Percentiles rank a stretch among this genome's conserved stretches.
phyloP scores from a whole-genome alignment of 2,888 invertebrate genomes.

The Eupithecia subumbrata region DNA sequence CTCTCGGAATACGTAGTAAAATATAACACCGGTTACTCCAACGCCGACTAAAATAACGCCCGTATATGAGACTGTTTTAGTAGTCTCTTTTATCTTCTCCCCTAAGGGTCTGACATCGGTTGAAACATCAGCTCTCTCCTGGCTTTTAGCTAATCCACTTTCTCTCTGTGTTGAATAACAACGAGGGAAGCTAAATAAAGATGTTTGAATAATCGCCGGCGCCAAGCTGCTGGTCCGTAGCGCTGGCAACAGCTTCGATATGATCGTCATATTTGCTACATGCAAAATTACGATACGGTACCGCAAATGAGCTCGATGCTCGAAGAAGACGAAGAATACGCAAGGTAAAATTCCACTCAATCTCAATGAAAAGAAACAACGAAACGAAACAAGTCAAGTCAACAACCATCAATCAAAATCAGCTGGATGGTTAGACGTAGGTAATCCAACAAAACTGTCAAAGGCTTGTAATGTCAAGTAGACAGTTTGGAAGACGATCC shows the following conservation, averaged over 20 bases:
- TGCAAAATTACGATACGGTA: background rate
- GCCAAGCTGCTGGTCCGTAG: conserved; percentile 57
- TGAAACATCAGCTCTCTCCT: conserved; percentile 73
- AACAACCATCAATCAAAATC: conserved; percentile 3
- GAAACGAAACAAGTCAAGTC: background rate
- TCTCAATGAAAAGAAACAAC: background rate
- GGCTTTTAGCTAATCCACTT: conserved; percentile 66
- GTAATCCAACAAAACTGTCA: too few species aligned
- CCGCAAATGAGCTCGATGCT: background rate
- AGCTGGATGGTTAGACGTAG: background rate
- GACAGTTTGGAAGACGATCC: too few species aligned
- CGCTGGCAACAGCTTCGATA: conserved; percentile 71
- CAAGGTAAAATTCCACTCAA: background rate
- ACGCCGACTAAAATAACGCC: conserved; percentile 92
- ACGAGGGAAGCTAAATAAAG: conserved; percentile 56
- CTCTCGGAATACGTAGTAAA: conserved; percentile 93
- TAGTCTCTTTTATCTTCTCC: conserved; percentile 94
- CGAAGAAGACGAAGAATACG: background rate
- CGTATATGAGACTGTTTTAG: conserved; percentile 94
- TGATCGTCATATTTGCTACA: conserved; percentile 62
- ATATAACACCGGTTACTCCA: conserved; percentile 91
- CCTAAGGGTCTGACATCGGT: conserved; percentile 87
- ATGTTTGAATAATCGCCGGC: conserved; percentile 54
- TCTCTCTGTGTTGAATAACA: conserved; percentile 64
- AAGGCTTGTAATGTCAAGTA: too few species aligned